These are phyloP conservation scores for Zaprionus obscuricornis DNA, from an alignment of 2,888 invertebrate genomes.

Conservation along the genomic window DNA sequence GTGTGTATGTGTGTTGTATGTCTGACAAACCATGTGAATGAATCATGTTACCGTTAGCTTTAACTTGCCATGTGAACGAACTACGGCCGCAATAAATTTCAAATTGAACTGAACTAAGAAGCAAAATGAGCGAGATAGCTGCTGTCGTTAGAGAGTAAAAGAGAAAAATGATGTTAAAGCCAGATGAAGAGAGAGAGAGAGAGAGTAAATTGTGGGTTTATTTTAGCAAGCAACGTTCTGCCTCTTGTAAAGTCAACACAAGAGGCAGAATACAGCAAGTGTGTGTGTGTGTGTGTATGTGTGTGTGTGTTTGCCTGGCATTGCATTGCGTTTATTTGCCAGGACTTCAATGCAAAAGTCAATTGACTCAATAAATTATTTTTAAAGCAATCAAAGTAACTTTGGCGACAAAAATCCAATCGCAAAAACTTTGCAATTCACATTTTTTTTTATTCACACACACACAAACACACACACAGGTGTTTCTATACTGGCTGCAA, in stretches of 20 bases:
- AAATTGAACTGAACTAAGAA: slow-evolving; percentile 65
- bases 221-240: slow-evolving; percentile 30
- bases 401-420: slow-evolving; percentile 70
- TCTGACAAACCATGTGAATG: slow-evolving; percentile 51
- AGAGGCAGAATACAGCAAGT: slow-evolving; percentile 15
- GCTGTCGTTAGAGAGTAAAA: neutral
- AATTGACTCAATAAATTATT: slow-evolving; percentile 80
- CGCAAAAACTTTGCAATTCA: slow-evolving; percentile 37
- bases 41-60: slow-evolving; percentile 69
- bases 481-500: neutral
- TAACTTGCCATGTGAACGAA: slow-evolving; percentile 75
- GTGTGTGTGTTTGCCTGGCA: slow-evolving; percentile 39
- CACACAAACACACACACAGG: neutral
- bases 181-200: too few species aligned
- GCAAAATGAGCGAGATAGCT: slow-evolving; percentile 47
- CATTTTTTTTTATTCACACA: slow-evolving; percentile 2
- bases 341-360: slow-evolving; percentile 70
- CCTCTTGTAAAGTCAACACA: slow-evolving; percentile 62
- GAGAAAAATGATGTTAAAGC: too few species aligned
- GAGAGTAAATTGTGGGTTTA: slow-evolving; percentile 50
- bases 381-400: slow-evolving; percentile 76
- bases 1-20: slow-evolving; percentile 1
- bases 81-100: slow-evolving; percentile 74
- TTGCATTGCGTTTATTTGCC: slow-evolving; percentile 76
- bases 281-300: slow-evolving; percentile 18